Percentiles rank a stretch among this genome's conserved stretches.
These are phyloP conservation scores for Dynastes tityus DNA, from an alignment of 2,888 invertebrate species.

Conservation along the genomic window DNA sequence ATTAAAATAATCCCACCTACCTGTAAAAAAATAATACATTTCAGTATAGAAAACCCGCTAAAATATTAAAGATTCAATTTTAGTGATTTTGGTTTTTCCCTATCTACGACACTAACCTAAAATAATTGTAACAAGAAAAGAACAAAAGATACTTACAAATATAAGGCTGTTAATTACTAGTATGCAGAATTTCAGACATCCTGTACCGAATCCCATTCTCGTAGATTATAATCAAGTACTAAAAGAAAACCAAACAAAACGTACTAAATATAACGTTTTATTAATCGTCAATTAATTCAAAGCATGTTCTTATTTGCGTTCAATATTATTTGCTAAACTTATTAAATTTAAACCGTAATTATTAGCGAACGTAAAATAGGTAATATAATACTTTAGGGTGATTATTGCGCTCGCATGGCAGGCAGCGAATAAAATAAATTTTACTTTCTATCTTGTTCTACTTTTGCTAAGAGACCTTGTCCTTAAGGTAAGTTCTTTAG, in stretches of 20 bases:
- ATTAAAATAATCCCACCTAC: conserved; percentile 85
- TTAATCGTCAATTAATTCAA: background rate
- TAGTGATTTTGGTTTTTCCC: too few species aligned
- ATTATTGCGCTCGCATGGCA: background rate
- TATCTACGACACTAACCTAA: background rate
- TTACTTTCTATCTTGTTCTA: conserved; percentile 48
- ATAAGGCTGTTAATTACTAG: conserved; percentile 89
- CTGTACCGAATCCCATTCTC: conserved; percentile 86
- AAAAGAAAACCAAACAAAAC: conserved; percentile 34
- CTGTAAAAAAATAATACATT: conserved; percentile 70
- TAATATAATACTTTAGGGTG: too few species aligned
- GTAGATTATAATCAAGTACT: conserved; percentile 15
- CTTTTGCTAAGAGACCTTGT: conserved; percentile 44
- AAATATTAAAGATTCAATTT: too few species aligned
- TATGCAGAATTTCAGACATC: conserved; percentile 89
- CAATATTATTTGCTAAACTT: too few species aligned
- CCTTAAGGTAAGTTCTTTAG: conserved; percentile 32
- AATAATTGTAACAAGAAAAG: background rate
- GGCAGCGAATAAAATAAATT: conserved; percentile 26
- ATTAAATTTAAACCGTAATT: too few species aligned
- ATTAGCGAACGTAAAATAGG: too few species aligned
- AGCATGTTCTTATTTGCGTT: background rate
- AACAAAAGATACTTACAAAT: conserved; percentile 80
- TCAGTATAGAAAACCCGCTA: background rate
- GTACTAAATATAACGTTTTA: background rate